Base-by-base conservation (phyloP, 1,140 invertebrate genomes). In the Doryteuthis pealeii region DNA sequence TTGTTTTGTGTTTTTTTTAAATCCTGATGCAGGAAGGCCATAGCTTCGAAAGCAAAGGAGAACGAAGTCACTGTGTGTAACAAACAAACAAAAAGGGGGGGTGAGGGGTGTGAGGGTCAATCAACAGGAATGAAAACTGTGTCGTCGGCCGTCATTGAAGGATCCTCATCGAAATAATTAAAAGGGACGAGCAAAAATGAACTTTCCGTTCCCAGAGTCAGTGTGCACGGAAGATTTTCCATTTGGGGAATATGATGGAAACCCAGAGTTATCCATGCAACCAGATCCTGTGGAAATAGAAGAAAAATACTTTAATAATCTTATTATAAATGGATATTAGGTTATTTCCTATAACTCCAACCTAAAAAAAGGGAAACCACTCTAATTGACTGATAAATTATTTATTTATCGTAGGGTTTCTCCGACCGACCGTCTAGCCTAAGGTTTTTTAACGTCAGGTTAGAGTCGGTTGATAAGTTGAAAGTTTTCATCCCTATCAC, bases 131-230 rank as follows among this genome's bases (percentile, higher is more conserved):
- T 65, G n/a, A 78, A 66, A 1, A 79, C 43, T 8, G 75, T 71
- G 49, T 82, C 77, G 18, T 54, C 30, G 15, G 77, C 77, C 5
- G 71, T 33, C 66, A 80, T 78, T 0, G 77, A 79, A 0, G 83
- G 82, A 58, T 79, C 74, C 65, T 81, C 77, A n/a, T 73, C 62
- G 68, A 80, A 81, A 77, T 78, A 83, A 74, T 84, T 84, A 76
- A 72, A 82, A 22, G 83, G 83, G 12, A 76, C 32, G 1, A 83
- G 49, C 32, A 74, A 66, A 73, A 82, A 79, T 28, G n/a, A 33
- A 26, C 82, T 72, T 18, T 76, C 69, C 30, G 54, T 71, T 6
- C 79, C 78, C 1, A 74, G 32, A n/a, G 81, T 79, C 0, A 74
- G 30, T 2, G 76, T 77, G n/a, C 74, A 72, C 4, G 82, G 82